These are phyloP conservation scores for Drosophila eohydei DNA, from an alignment of 2,888 invertebrate genomes.

Conservation along the genomic window DNA sequence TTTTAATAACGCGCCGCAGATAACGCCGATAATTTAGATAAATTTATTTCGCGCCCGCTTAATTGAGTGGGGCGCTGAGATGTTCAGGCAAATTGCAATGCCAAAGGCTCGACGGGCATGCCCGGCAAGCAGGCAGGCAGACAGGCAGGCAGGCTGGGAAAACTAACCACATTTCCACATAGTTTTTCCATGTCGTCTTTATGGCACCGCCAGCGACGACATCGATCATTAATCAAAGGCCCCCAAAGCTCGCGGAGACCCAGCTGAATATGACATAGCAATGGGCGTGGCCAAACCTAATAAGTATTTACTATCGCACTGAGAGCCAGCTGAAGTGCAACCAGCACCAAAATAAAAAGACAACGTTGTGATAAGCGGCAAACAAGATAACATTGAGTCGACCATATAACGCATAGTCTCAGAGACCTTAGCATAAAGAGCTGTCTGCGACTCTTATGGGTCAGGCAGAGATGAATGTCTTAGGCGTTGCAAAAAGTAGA, in stretches of 20 bases:
- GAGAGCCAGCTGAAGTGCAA: slow-evolving; percentile 10
- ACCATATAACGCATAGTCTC: not conserved
- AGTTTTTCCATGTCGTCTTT: slow-evolving; percentile 51
- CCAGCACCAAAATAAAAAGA: not conserved
- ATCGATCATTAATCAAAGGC: slow-evolving; percentile 67
- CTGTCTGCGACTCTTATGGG: not conserved
- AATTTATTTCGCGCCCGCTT: slow-evolving; percentile 72
- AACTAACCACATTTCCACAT: slow-evolving; percentile 34
- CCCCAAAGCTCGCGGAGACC: slow-evolving; percentile 44
- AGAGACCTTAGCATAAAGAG: not conserved
- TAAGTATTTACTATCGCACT: slow-evolving; percentile 24
- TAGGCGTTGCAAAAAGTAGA: too few relatives aligned
- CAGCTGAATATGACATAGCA: slow-evolving; percentile 35
- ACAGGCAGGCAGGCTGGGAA: not conserved
- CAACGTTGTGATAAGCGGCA: not conserved
- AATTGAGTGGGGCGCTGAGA: slow-evolving; percentile 59
- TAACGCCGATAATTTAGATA: slow-evolving; percentile 78
- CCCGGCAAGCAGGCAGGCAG: slow-evolving; percentile 5
- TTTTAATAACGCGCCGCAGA: slow-evolving; percentile 67
- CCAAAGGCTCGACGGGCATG: slow-evolving; percentile 8
- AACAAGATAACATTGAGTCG: not conserved
- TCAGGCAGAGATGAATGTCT: not conserved
- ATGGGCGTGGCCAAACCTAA: slow-evolving; percentile 39
- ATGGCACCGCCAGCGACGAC: slow-evolving; percentile 60
- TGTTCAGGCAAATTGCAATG: slow-evolving; percentile 44